A percentile compares a stretch with the other conserved stretches of the same genome.
Conservation (phyloP, 2,113 vertebrate species). For the Felis catus region F.catus_Fca126_mat1.0 CM031414.1:105689501-105690000, state of each 20-base stretch:
- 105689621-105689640: background rate
- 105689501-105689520: background rate
- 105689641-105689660: background rate
- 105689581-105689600: background rate
- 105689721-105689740: background rate
- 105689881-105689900: background rate
- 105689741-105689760: background rate
- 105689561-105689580: background rate
- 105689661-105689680: background rate
- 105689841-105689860: background rate
- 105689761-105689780: background rate
- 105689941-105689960: background rate
- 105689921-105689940: background rate
- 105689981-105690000: background rate
- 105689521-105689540: background rate
- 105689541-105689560: background rate
- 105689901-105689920: background rate
- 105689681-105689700: background rate
- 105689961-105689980: background rate
- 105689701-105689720: background rate
- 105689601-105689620: background rate
- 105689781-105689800: background rate
- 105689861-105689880: background rate
- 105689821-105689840: background rate
- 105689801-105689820: background rate